phyloP scores from a whole-genome alignment of 2,797 vertebrate genomes.

The Linurgus olivaceus region DNA sequence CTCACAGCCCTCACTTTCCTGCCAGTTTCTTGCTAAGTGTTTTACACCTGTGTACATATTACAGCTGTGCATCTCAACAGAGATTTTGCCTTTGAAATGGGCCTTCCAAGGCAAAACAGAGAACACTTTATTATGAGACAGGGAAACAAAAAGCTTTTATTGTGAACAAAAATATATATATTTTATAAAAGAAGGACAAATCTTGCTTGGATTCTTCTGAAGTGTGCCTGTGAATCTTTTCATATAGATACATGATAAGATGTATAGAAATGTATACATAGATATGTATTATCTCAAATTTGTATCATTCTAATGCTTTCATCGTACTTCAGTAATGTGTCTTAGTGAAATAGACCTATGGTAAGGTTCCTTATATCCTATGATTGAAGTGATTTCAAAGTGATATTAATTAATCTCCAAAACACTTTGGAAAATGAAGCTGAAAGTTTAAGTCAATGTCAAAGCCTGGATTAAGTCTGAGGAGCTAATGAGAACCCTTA shows the following conservation, averaged over 20 bases:
- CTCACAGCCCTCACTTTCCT: constrained; percentile 17
- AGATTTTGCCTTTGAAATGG: constrained; percentile 5
- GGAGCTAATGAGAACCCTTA: constrained; percentile 5
- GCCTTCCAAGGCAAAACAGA: neutral
- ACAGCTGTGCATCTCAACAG: neutral
- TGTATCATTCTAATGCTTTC: too few relatives aligned
- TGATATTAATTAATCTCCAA: neutral
- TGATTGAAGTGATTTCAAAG: neutral
- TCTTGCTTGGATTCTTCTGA: neutral
- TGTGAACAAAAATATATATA: neutral
- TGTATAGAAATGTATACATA: too few relatives aligned
- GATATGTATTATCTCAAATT: too few relatives aligned
- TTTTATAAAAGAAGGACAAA: constrained; percentile 13
- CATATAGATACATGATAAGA: neutral
- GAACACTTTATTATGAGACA: neutral
- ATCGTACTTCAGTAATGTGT: neutral
- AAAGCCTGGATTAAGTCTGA: neutral
- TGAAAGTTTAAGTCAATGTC: constrained; percentile 1
- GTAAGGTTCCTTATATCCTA: neutral
- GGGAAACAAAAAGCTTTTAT: neutral
- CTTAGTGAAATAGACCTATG: neutral
- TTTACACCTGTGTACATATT: neutral
- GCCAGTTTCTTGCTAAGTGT: neutral
- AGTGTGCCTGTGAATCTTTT: neutral
- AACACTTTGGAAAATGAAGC: neutral